Evolutionary conservation across 2,797 vertebrate species (phyloP), one percentile per base, ranked within the genome.

Genomic region (Tragelaphus eurycerus): DNA sequence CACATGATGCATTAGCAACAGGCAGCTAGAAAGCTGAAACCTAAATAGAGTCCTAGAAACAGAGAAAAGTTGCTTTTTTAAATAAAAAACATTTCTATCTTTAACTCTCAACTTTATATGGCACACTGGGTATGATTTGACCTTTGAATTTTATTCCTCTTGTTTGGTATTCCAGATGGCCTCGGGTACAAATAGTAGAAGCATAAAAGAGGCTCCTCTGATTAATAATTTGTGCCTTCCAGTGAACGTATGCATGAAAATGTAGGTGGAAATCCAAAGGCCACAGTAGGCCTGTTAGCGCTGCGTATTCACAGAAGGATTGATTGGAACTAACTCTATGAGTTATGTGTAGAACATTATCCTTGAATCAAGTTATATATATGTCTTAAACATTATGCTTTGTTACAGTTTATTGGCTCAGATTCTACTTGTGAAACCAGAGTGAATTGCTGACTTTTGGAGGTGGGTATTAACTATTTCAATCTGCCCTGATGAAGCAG

Each of bases 151-250:
- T 92, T 78, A 95, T 92, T 95, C n/a, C 15, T 95, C 89, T 95
- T 95, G 27, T 83, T 96, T 93, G 94, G 48, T 71, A n/a, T 93
- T 93, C 74, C 87, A 93, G 76, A 64, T 89, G 74, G 52, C 79
- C 87, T 46, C 86, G 3, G 52, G 17, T 60, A 54, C 89, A 95
- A 86, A 60, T 76, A 96, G 55, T 10, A 96, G 89, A 93, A 93
- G 59, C 17, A 90, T 74, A 38, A 64, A 95, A 86, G 34, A 78
- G 62, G 74, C 34, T 60, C 52, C 21, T 79, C 55, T 95, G 60
- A 90, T 95, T 48, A 97, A 96, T 96, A 97, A 94, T 85, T 94
- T 85, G 82, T 93, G 67, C 93, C 93, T 96, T 82, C 64, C 94
- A 55, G 90, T 23, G 84, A 97, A 74, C 0, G 0, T 38, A n/a